Conservation (phyloP, 30 jellyfish, hydroid and myxozoan genomes). For the Hydractinia echinata region DNA sequence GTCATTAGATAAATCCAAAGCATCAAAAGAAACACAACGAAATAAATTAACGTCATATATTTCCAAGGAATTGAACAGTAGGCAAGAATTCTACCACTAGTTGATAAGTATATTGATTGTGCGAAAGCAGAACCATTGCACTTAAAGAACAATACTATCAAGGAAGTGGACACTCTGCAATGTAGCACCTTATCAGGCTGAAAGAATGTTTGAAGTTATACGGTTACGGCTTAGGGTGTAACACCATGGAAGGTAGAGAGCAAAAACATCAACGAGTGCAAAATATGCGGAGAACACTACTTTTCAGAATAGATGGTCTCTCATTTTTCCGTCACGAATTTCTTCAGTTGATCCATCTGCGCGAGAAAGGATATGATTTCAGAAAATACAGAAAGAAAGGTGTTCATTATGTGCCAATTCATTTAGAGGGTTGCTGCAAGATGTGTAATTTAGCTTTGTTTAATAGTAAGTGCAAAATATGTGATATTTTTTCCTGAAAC, state of each 20-base stretch:
- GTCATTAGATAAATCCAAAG: no score
- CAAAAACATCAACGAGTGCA: neutral
- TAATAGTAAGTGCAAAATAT: neutral
- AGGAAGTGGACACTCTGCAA: neutral
- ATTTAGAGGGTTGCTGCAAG: neutral
- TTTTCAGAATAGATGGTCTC: no score
- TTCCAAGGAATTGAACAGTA: neutral
- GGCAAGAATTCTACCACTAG: slow-evolving; percentile 1
- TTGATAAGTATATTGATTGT: neutral
- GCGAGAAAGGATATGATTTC: neutral
- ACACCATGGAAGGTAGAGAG: neutral
- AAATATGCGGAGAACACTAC: neutral
- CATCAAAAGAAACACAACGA: no score
- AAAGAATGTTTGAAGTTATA: neutral
- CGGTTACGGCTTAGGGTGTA: slow-evolving; percentile 1
- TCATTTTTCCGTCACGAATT: neutral
- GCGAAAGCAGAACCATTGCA: slow-evolving; percentile 7
- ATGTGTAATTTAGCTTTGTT: neutral
- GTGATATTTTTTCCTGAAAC: no score
- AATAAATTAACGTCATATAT: neutral
- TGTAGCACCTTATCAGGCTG: neutral
- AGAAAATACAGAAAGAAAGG: neutral
- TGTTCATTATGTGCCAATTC: neutral
- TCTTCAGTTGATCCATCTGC: neutral
- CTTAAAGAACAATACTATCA: slow-evolving; percentile 6